Base-by-base conservation (phyloP, 2,888 invertebrate species). In the Mycalesis mineus region DNA sequence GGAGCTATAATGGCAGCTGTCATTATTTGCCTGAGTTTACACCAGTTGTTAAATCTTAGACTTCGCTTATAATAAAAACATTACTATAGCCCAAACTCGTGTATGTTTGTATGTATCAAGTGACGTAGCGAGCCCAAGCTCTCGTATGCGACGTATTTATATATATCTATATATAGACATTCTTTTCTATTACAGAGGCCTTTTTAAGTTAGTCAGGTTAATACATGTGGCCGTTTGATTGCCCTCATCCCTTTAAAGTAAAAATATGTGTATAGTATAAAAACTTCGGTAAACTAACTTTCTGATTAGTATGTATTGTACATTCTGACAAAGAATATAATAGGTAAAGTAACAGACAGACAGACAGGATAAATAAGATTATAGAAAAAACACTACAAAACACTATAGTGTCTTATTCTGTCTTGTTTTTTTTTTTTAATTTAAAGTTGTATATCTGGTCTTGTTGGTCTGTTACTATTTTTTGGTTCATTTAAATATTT, bases 141-240 rank as follows among this genome's bases (percentile, higher is more conserved):
- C 14, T 13, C 45, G 50, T 42, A 3, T 31, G 15, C 14, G 40
- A 45, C 29, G 36, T 36, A 13, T 6, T 4, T 22, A 22, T 5
- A 22, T 22, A 22, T 22, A 22, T 22, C n/a, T n/a, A n/a, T n/a
- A 36, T 56, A 60, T 58, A 57, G 61, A 65, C 63, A 60, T 65
- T 69, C 65, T 67, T 68, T 70, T 70, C 58, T 67, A 67, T 68
- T 70, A 70, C 70, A 72, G 78, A 77, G 74, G 75, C 76, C 75
- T 77, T 75, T 22, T 74, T 69, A 70, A 54, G 57, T 66, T 73
- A 68, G 70, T 61, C 66, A 57, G 62, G 60, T 50, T 62, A 61
- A 61, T 60, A 63, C 44, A 49, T 47, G 60, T 58, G 53, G 17
- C 56, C 56, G 45, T 41, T 31, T 36, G 39, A 41, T 56, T 56